Evolutionary conservation across 1,140 invertebrate species (phyloP).

Genomic region (Nasonia longicornis): DNA sequence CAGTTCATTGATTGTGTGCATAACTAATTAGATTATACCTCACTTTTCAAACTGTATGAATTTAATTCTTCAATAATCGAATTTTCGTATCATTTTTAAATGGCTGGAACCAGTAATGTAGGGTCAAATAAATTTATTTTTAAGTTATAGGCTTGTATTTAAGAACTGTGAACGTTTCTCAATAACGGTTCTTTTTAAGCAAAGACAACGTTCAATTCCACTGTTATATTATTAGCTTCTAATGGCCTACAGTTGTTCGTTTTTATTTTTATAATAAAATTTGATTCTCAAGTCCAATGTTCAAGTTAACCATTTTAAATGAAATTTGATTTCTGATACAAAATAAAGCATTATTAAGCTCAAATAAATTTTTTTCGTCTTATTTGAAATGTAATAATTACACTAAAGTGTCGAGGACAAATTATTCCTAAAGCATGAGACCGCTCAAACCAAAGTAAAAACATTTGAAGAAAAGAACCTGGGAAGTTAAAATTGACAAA

Average conservation of each 20-base stretch:
- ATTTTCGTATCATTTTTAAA: slow-evolving; percentile 31
- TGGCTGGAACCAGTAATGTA: slow-evolving; percentile 30
- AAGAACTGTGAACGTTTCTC: slow-evolving; percentile 29
- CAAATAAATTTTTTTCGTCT: slow-evolving; percentile 2
- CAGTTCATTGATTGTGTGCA: slow-evolving; percentile 33
- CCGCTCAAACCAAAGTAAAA: neutral
- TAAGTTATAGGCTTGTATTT: slow-evolving; percentile 13
- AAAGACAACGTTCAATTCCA: slow-evolving; percentile 26
- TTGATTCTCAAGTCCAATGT: slow-evolving; percentile 25
- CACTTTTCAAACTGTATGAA: slow-evolving; percentile 33
- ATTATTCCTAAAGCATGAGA: neutral
- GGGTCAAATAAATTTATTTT: slow-evolving; percentile 14
- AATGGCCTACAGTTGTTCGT: slow-evolving; percentile 53
- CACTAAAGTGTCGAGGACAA: neutral
- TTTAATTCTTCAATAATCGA: slow-evolving; percentile 31
- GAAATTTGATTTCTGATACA: neutral
- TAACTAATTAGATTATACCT: slow-evolving; percentile 11
- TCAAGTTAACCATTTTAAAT: neutral
- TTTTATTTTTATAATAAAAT: slow-evolving; percentile 52
- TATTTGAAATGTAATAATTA: neutral
- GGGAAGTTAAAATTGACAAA: neutral
- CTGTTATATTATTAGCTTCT: slow-evolving; percentile 45
- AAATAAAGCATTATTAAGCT: neutral
- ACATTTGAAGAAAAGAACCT: neutral
- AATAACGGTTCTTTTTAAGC: slow-evolving; percentile 17